Evolutionary conservation across 2,113 vertebrate species (phyloP), one percentile per base, ranked within the genome.

Genomic region (Chloroceryle aenea): DNA sequence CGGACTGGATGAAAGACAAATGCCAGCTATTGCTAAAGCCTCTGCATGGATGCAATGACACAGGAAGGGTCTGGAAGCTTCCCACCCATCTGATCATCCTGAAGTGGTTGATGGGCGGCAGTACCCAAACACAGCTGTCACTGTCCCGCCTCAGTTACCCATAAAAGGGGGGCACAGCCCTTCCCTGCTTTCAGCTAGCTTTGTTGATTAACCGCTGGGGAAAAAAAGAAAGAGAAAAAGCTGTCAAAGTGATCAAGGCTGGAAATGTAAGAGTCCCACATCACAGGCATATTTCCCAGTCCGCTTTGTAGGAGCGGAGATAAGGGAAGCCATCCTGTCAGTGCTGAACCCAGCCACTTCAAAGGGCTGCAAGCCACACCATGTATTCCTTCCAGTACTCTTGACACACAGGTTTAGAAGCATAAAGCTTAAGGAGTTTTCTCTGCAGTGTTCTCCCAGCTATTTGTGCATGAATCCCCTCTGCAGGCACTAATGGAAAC

Each of bases 271-370:
- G 26, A 69, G 75, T 72, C 89, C 90, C 93, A 97, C 95, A 95
- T 85, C 85, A 87, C 61, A 96, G 48, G 58, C 17, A 0, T 14
- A 42, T 53, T 76, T 84, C 76, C 73, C 0, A 0, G 64, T 72
- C 25, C 68, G 62, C 67, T 94, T 78, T 87, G 56, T 29, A 86
- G 72, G 34, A 88, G 56, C 1, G 0, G 2, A 86, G 90, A 90
- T 78, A 87, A 93, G 81, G 88, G 73, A 96, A 94, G 43, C 64
- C 76, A 72, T 61, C 43, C 79, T 48, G 27, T 34, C 76, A 78
- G 52, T 56, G 16, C 61, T 22, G 36, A 92, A 55, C n/a, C 50
- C 72, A 88, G 83, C 88, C 93, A 95, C 92, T 93, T 95, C 96
- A 95, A 96, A 95, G 62, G 36, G 61, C 64, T 0, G 0, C 4